Evolutionary conservation across 2,797 vertebrate genomes (phyloP).

Genomic region (Acipenser ruthenus): DNA sequence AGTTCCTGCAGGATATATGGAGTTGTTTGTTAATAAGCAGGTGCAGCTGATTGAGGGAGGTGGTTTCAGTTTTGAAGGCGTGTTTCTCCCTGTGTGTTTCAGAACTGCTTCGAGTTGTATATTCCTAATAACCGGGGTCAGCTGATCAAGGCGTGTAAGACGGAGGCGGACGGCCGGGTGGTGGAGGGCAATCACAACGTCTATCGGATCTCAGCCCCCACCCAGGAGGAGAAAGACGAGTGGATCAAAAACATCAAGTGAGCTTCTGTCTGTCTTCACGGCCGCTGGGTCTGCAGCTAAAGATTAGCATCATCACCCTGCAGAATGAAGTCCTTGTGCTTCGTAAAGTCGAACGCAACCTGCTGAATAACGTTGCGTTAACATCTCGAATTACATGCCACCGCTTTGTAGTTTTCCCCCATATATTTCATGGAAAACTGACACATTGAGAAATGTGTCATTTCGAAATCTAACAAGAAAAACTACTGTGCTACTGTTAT

Average conservation of each 20-base stretch:
- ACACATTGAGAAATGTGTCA: no score
- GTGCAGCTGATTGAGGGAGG: not conserved
- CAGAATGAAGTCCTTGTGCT: no score
- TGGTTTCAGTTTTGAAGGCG: not conserved
- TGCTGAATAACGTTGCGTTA: no score
- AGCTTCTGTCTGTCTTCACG: slow-evolving; percentile 16
- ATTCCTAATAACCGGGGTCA: slow-evolving; percentile 93
- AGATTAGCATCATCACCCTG: no score
- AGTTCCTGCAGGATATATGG: no score
- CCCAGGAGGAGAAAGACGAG: slow-evolving; percentile 86
- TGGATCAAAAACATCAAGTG: slow-evolving; percentile 94
- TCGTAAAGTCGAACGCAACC: no score
- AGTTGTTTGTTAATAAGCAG: not conserved
- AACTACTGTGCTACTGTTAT: no score
- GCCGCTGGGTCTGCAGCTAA: no score
- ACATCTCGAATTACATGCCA: no score
- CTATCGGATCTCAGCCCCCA: slow-evolving; percentile 84
- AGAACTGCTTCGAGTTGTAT: slow-evolving; percentile 94
- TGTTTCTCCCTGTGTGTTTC: not conserved
- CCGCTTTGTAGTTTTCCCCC: no score
- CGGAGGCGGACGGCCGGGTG: slow-evolving; percentile 78
- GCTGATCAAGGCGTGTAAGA: slow-evolving; percentile 82
- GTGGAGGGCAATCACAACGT: slow-evolving; percentile 85
- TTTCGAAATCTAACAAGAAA: no score
- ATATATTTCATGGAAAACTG: no score